Evolutionary conservation across 2,888 invertebrate genomes (phyloP).

Genomic region (Tubulanus polymorphus): DNA sequence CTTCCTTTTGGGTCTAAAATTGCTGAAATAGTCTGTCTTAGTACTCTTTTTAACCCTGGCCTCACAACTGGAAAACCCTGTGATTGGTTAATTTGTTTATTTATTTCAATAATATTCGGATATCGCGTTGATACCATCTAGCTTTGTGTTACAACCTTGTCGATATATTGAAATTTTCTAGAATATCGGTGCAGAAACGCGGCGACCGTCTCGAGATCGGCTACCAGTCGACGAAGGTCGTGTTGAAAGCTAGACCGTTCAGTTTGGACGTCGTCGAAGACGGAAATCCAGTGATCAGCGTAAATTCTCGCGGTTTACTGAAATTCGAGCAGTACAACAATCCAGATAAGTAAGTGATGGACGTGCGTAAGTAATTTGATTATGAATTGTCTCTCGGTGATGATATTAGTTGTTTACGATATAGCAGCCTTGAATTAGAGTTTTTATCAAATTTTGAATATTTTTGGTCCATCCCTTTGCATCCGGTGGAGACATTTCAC

Average conservation of each 20-base stretch:
- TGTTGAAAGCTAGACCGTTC: conserved; percentile 74
- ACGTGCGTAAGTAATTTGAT: conserved; percentile 12
- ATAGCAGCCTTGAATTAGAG: too few species aligned
- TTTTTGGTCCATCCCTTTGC: too few species aligned
- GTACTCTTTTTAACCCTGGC: too few species aligned
- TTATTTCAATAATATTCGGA: too few species aligned
- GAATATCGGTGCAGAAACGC: conserved; percentile 55
- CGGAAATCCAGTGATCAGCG: conserved; percentile 68
- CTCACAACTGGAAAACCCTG: too few species aligned
- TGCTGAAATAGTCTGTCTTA: too few species aligned
- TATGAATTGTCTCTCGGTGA: too few species aligned
- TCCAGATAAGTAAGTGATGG: not conserved
- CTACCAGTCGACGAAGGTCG: conserved; percentile 55
- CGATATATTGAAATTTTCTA: not conserved
- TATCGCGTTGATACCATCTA: not conserved
- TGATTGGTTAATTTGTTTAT: too few species aligned
- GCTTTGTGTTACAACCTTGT: not conserved
- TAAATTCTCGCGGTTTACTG: conserved; percentile 87
- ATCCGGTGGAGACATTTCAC: too few species aligned
- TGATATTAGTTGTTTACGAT: too few species aligned
- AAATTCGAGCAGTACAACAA: conserved; percentile 72
- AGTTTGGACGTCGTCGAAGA: conserved; percentile 64
- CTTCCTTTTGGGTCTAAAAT: too few species aligned
- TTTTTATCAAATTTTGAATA: too few species aligned
- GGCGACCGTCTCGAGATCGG: conserved; percentile 59